Conservation (phyloP, 1,140 invertebrate species). For the Mylabris phalerata region DNA sequence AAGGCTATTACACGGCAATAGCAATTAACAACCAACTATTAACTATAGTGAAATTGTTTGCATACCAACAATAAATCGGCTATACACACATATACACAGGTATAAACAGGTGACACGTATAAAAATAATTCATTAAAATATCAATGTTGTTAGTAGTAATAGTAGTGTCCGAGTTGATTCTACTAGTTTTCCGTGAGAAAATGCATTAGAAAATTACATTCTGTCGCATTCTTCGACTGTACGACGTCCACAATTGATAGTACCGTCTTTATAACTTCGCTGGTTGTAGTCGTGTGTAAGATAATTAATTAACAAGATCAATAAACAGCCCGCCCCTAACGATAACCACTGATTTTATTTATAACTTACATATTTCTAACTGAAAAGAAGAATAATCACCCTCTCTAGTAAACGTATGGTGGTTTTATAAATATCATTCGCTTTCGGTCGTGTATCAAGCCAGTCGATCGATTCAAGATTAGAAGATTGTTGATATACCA, state of each 20-base stretch:
- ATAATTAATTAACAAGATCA: conserved; percentile 18
- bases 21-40: conserved; percentile 8
- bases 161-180: too few relatives aligned
- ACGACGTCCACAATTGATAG: conserved; percentile 4
- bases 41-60: conserved; percentile 8
- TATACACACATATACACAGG: too few relatives aligned
- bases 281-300: background rate
- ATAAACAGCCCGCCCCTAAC: conserved; percentile 9
- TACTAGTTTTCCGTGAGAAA: too few relatives aligned
- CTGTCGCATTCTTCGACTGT: conserved; percentile 12
- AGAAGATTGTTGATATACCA: too few relatives aligned
- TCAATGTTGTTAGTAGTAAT: too few relatives aligned
- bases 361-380: conserved; percentile 5
- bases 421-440: conserved; percentile 12
- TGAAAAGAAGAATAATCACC: conserved; percentile 18
- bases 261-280: background rate
- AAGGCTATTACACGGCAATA: background rate
- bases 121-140: background rate
- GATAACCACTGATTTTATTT: conserved; percentile 10
- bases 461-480: background rate
- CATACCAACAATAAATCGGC: conserved; percentile 8
- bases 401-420: conserved; percentile 1
- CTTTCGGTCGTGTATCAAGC: background rate
- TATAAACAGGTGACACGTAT: background rate
- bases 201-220: too few relatives aligned